These are phyloP conservation scores for Notoglanidium macrostoma DNA, from an alignment of 2,797 vertebrate species.

Conservation along the genomic window DNA sequence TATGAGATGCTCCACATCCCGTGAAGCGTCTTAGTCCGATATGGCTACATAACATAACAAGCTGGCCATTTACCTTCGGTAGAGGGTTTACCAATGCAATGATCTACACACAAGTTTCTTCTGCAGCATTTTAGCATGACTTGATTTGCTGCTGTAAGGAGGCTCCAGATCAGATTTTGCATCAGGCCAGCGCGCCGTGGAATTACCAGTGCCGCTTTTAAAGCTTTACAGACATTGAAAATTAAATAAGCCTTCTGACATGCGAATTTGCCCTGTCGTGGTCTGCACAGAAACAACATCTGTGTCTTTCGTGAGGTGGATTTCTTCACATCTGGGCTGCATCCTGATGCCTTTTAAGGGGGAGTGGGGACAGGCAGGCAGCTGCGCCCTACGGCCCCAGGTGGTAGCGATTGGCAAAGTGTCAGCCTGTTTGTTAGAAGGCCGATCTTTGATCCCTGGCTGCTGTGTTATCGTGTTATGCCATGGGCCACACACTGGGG, in stretches of 20 bases:
- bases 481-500: slow-evolving; percentile 33
- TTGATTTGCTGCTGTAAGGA: neutral
- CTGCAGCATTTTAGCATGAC: neutral
- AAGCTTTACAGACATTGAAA: slow-evolving; percentile 65
- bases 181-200: neutral
- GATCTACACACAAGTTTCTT: slow-evolving; percentile 3
- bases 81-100: slow-evolving; percentile 21
- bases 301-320: slow-evolving; percentile 75
- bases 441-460: slow-evolving; percentile 74
- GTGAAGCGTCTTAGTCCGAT: neutral
- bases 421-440: slow-evolving; percentile 74
- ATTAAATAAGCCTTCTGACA: slow-evolving; percentile 69
- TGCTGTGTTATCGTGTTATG: slow-evolving; percentile 66
- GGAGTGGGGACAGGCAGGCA: slow-evolving; percentile 69
- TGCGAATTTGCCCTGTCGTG: slow-evolving; percentile 61
- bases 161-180: neutral
- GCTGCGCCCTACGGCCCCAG: slow-evolving; percentile 73
- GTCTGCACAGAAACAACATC: slow-evolving; percentile 67
- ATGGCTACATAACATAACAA: neutral
- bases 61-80: neutral
- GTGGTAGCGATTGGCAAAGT: slow-evolving; percentile 74
- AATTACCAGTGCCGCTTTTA: neutral
- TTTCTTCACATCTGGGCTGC: slow-evolving; percentile 70
- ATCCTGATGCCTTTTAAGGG: slow-evolving; percentile 66
- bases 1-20: neutral